A percentile compares a stretch with the other conserved stretches of the same genome.
These are phyloP conservation scores for Eupsilia transversa DNA, from an alignment of 2,888 invertebrate genomes.

Conservation along the genomic window DNA sequence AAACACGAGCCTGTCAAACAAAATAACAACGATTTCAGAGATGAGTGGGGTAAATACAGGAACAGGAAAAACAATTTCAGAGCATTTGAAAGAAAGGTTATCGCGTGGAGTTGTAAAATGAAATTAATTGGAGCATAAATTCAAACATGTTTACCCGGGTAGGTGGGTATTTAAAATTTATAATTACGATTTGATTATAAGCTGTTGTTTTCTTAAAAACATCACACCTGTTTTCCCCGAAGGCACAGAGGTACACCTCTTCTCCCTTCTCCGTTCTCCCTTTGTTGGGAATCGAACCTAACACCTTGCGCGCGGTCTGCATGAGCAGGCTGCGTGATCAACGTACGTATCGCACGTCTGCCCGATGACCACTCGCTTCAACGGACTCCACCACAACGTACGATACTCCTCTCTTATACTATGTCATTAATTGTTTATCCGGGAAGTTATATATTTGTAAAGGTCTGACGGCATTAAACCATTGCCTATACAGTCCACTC, in stretches of 20 bases:
- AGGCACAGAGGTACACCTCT: not conserved
- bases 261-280: no score
- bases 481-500: no score
- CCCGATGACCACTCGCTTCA: no score
- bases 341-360: no score
- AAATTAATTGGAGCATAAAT: slow-evolving; percentile 8
- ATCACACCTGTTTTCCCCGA: not conserved
- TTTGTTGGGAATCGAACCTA: no score
- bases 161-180: not conserved
- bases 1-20: not conserved
- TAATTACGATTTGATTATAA: not conserved
- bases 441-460: no score
- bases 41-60: not conserved
- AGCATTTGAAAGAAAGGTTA: slow-evolving; percentile 6
- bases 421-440: no score
- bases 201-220: not conserved
- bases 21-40: not conserved
- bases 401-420: no score
- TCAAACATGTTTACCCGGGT: not conserved
- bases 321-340: no score
- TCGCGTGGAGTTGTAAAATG: slow-evolving; percentile 1
- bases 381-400: no score
- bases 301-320: no score
- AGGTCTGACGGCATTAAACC: not conserved
- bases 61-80: slow-evolving; percentile 26